Evolutionary conservation across 2,113 vertebrate species (phyloP).

Genomic region (Tachuris rubrigastra): DNA sequence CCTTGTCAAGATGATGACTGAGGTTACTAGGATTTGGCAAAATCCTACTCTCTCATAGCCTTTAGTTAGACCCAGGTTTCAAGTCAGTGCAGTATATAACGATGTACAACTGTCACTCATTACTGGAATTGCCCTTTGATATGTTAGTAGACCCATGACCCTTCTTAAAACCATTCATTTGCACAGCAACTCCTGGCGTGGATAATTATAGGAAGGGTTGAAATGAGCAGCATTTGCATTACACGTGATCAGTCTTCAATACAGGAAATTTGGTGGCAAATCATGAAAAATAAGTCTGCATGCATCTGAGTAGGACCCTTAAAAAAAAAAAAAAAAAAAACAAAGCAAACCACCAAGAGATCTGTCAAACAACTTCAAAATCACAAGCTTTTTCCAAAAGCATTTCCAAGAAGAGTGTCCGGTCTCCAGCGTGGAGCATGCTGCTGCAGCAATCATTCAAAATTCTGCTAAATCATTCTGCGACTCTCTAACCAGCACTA

Average conservation of each 20-base stretch:
- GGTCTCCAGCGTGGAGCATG: background rate
- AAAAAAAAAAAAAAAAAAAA: background rate
- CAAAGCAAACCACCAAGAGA: background rate
- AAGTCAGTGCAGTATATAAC: background rate
- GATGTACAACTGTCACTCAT: background rate
- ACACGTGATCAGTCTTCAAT: background rate
- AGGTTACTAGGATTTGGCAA: background rate
- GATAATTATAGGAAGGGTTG: background rate
- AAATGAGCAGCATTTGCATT: background rate
- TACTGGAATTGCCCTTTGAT: background rate
- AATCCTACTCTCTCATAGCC: background rate
- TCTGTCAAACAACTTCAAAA: background rate
- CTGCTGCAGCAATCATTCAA: constrained; percentile 21
- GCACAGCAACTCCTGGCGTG: background rate
- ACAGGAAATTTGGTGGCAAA: background rate
- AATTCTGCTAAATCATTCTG: constrained; percentile 65
- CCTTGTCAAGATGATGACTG: background rate
- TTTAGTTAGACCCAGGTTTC: background rate
- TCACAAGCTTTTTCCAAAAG: background rate
- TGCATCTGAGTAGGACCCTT: background rate
- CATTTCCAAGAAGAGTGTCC: background rate
- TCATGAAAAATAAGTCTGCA: background rate
- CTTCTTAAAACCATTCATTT: background rate
- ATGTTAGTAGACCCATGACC: background rate
- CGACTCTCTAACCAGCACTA: constrained; percentile 15